Conservation (phyloP, 2,113 vertebrate species). For the Anguilla japonica region DNA sequence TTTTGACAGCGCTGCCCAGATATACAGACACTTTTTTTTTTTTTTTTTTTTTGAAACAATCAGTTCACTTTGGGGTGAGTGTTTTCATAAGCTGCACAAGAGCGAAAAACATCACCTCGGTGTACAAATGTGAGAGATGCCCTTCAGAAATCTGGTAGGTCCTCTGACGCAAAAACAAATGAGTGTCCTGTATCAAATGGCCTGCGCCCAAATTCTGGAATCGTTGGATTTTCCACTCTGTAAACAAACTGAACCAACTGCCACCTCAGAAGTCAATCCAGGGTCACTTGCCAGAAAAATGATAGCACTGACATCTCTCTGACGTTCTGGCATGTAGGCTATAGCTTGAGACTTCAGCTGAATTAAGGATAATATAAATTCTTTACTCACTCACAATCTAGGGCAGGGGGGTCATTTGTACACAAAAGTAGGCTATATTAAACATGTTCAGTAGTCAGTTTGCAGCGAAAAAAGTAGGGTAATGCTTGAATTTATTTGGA, state of each 20-base stretch:
- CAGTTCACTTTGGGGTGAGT: background rate
- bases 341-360: too few relatives aligned
- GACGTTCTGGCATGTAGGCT: too few relatives aligned
- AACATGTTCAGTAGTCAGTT: background rate
- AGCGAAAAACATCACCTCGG: background rate
- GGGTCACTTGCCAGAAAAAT: background rate
- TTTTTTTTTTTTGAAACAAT: background rate
- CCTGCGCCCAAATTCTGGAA: background rate
- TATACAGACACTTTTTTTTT: background rate
- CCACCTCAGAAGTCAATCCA: background rate
- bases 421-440: too few relatives aligned
- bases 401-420: too few relatives aligned
- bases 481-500: background rate
- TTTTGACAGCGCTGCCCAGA: background rate
- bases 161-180: background rate
- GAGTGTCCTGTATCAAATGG: background rate
- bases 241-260: background rate
- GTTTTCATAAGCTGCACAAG: background rate
- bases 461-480: background rate
- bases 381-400: too few relatives aligned
- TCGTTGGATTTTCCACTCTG: background rate
- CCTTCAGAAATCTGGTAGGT: background rate
- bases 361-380: too few relatives aligned
- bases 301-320: background rate
- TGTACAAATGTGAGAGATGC: background rate